Conservation (phyloP, 2,113 vertebrate species). For the Halcyon senegalensis region DNA sequence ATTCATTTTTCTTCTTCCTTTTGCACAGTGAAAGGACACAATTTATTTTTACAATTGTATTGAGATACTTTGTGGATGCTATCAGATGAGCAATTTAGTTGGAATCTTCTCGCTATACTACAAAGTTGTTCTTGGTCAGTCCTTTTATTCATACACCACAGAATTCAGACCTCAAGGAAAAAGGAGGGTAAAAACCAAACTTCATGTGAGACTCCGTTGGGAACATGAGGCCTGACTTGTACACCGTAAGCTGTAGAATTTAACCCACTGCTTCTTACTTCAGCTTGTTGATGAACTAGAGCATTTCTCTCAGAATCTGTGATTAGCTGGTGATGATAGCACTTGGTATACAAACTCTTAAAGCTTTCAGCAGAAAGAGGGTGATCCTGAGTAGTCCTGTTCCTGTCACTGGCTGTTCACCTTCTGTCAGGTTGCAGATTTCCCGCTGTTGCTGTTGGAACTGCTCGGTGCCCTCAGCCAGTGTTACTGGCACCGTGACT, state of each 20-base stretch:
- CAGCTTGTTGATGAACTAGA: neutral
- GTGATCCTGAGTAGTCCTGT: neutral
- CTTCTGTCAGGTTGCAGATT: neutral
- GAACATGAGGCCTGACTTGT: neutral
- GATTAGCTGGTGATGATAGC: neutral
- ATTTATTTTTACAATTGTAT: conserved; percentile 12
- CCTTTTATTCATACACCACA: neutral
- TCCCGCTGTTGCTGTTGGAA: neutral
- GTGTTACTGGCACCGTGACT: neutral
- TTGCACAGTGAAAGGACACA: neutral
- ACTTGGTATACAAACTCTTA: neutral
- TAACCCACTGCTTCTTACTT: neutral
- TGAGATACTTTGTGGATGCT: neutral
- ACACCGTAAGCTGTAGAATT: neutral
- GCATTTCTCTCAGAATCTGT: neutral
- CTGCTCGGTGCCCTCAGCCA: neutral
- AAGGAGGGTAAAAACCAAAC: neutral
- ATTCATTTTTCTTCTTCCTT: conserved; percentile 24
- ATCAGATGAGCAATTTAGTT: neutral
- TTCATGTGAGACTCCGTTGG: neutral
- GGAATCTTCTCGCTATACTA: neutral
- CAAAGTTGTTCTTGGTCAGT: neutral
- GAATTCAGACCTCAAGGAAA: neutral
- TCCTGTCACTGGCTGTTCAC: neutral
- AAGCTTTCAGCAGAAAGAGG: neutral